A percentile compares a stretch with the other conserved stretches of the same genome.
Evolutionary conservation across 2,113 vertebrate species (phyloP).

Genomic region (Caretta caretta): DNA sequence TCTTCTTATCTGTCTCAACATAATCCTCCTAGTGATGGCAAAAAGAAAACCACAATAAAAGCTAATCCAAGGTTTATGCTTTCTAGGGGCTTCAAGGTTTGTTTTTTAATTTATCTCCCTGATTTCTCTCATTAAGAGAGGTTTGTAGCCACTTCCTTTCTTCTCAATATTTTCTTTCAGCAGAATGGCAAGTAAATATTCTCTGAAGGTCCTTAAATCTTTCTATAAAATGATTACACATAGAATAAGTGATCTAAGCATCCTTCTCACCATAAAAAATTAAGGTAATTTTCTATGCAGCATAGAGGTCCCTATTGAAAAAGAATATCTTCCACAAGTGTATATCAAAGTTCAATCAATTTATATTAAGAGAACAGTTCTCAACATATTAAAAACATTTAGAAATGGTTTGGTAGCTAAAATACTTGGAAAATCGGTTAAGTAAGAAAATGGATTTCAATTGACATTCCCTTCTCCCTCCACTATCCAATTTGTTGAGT

Average conservation of each 20-base stretch:
- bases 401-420: background rate
- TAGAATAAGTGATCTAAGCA: background rate
- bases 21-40: constrained; percentile 90
- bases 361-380: background rate
- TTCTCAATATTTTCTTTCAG: background rate
- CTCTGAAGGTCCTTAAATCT: background rate
- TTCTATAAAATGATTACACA: no score
- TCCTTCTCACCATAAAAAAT: background rate
- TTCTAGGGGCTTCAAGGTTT: background rate
- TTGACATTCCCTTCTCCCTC: no score
- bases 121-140: background rate
- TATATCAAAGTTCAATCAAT: background rate
- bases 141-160: background rate
- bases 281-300: background rate
- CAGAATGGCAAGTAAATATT: background rate
- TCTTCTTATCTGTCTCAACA: constrained; percentile 93
- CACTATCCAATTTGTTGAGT: background rate
- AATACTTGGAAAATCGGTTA: background rate
- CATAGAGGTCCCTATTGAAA: background rate
- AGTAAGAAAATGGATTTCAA: background rate
- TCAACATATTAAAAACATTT: background rate
- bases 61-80: background rate
- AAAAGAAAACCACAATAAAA: background rate
- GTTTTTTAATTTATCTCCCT: background rate
- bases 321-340: background rate